These are phyloP conservation scores for Conus ventricosus DNA, from an alignment of 1,140 invertebrate species.

Conservation along the genomic window DNA sequence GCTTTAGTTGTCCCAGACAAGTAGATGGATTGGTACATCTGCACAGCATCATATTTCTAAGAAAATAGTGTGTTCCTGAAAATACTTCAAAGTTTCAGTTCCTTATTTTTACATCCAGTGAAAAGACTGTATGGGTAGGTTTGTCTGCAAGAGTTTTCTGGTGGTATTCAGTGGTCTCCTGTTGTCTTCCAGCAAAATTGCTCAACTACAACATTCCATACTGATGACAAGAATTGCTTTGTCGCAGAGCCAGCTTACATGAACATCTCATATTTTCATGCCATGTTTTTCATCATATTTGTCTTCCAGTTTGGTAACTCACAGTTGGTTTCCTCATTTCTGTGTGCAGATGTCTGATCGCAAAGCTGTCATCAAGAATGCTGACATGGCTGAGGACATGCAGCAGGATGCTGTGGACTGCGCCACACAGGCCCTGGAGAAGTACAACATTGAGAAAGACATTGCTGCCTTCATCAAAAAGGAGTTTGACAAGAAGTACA, in stretches of 20 bases:
- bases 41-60: too few species aligned
- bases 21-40: too few species aligned
- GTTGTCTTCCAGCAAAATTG: too few species aligned
- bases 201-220: neutral
- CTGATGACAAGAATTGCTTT: neutral
- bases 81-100: too few species aligned
- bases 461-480: slow-evolving; percentile 98
- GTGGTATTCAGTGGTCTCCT: too few species aligned
- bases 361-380: slow-evolving; percentile 99
- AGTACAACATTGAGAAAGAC: slow-evolving; percentile 99
- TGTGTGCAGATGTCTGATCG: slow-evolving; percentile 87
- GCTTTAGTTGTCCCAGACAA: too few species aligned
- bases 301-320: neutral
- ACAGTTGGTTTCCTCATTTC: neutral
- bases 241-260: too few species aligned
- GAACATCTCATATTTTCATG: neutral
- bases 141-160: too few species aligned
- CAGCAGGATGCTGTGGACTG: slow-evolving; percentile 99
- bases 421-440: slow-evolving; percentile 97
- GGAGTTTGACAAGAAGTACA: slow-evolving; percentile 92
- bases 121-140: too few species aligned
- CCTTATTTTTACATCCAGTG: too few species aligned
- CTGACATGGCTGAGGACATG: slow-evolving; percentile 99
- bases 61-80: too few species aligned
- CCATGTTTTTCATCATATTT: neutral